phyloP scores from a whole-genome alignment of 2,113 vertebrate species.

The Microtus ochrogaster region DNA sequence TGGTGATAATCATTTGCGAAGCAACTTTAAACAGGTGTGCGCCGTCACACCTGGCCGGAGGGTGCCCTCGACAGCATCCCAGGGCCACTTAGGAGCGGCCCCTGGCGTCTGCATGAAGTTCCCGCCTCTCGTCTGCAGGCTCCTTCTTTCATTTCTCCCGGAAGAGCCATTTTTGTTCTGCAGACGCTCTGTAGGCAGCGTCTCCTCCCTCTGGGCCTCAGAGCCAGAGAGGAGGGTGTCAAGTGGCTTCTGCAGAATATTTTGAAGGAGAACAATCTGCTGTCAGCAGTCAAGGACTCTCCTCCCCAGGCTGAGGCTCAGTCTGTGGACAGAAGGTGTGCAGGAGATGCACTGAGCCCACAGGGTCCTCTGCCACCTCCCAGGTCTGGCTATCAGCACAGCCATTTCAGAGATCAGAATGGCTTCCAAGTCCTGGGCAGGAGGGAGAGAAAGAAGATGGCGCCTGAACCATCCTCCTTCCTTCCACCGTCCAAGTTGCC shows the following conservation, averaged over 20 bases:
- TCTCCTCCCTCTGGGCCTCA: background rate
- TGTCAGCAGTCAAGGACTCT: background rate
- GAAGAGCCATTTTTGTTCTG: background rate
- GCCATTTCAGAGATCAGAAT: constrained; percentile 63
- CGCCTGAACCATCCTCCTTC: fast-evolving
- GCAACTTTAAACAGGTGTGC: background rate
- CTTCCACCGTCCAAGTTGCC: background rate
- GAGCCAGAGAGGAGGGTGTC: background rate
- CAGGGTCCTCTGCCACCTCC: fast-evolving
- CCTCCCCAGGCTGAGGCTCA: background rate
- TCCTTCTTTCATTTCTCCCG: background rate
- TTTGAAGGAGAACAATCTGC: background rate
- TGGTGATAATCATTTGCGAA: background rate
- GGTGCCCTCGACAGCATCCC: background rate
- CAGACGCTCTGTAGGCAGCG: background rate
- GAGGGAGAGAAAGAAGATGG: constrained; percentile 81
- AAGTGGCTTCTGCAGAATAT: background rate
- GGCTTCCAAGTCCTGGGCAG: background rate
- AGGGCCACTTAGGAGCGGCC: background rate
- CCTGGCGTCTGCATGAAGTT: fast-evolving
- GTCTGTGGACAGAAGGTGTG: background rate
- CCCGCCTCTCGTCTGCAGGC: no score
- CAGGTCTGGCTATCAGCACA: background rate
- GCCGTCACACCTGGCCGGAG: background rate
- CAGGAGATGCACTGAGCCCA: background rate